Percentiles rank a stretch among this genome's conserved stretches.
Conservation (phyloP, 2,888 invertebrate species). For the Seladonia tumulorum region DNA sequence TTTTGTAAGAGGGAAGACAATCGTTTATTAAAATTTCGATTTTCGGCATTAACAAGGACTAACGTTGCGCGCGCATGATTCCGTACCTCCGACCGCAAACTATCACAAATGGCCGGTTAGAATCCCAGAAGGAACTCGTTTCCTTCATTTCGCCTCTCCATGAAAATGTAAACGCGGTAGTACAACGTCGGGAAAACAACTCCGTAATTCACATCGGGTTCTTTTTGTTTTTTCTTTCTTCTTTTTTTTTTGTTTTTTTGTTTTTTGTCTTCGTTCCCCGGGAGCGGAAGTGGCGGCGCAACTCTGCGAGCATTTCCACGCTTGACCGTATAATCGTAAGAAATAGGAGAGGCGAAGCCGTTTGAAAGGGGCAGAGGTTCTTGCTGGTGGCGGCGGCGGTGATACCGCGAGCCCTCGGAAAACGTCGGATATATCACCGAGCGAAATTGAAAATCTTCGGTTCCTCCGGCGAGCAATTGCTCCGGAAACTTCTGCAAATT, state of each 20-base stretch:
- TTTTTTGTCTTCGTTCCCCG: too few species aligned
- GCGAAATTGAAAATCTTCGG: slow-evolving; percentile 44
- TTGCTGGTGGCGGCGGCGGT: slow-evolving; percentile 14
- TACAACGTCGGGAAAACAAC: slow-evolving; percentile 15
- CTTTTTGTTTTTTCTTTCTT: too few species aligned
- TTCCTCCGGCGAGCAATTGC: slow-evolving; percentile 19
- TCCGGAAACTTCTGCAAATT: slow-evolving; percentile 45
- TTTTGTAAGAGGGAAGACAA: neutral
- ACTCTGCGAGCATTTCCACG: slow-evolving; percentile 6
- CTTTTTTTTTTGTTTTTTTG: too few species aligned
- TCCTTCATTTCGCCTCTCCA: neutral
- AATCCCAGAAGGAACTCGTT: slow-evolving; percentile 1
- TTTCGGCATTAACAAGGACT: neutral
- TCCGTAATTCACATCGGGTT: slow-evolving; percentile 9
- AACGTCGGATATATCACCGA: slow-evolving; percentile 38
- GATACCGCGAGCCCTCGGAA: slow-evolving; percentile 40
- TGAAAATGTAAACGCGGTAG: slow-evolving; percentile 13
- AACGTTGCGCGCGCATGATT: neutral
- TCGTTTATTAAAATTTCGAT: neutral
- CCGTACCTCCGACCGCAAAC: neutral
- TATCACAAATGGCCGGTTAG: neutral
- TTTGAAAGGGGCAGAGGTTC: slow-evolving; percentile 26
- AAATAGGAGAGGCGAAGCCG: slow-evolving; percentile 1
- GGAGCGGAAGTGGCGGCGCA: neutral
- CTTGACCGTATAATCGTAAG: slow-evolving; percentile 33